These are phyloP conservation scores for Gymnoscopelus braueri DNA, from an alignment of 2,797 vertebrate species.

Conservation along the genomic window DNA sequence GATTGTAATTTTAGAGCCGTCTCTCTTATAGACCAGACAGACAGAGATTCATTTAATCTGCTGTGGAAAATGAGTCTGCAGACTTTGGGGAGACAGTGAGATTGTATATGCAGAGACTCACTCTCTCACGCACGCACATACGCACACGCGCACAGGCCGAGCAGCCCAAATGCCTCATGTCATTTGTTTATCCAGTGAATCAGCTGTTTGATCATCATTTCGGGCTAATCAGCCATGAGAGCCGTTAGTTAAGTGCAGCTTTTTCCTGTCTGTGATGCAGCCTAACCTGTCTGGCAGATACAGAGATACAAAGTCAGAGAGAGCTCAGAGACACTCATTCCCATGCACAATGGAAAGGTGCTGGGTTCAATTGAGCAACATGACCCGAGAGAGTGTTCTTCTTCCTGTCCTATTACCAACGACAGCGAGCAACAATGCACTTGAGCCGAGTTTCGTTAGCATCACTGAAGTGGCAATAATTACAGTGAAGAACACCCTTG, in stretches of 20 bases:
- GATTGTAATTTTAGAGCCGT: conserved; percentile 63
- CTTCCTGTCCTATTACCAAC: no score
- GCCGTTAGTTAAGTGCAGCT: conserved; percentile 61
- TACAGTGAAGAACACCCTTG: no score
- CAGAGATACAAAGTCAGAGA: conserved; percentile 45
- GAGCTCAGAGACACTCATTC: no score
- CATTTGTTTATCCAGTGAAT: conserved; percentile 69
- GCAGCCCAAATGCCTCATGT: conserved; percentile 42
- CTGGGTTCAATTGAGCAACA: no score
- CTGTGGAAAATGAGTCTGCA: conserved; percentile 65
- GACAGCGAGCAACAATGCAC: no score
- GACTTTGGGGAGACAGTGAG: conserved; percentile 58
- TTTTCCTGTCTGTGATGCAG: conserved; percentile 61
- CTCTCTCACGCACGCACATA: background rate
- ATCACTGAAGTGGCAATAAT: no score
- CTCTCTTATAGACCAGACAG: conserved; percentile 43
- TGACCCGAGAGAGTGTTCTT: no score
- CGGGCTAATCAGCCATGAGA: conserved; percentile 71
- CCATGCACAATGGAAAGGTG: no score
- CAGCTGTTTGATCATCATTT: conserved; percentile 72
- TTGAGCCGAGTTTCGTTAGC: no score
- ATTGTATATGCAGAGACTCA: background rate
- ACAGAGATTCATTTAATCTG: conserved; percentile 63
- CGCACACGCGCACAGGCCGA: background rate
- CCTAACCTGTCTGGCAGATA: conserved; percentile 63